phyloP scores from a whole-genome alignment of 1,140 invertebrate species.

The Eurytemora carolleeae region DNA sequence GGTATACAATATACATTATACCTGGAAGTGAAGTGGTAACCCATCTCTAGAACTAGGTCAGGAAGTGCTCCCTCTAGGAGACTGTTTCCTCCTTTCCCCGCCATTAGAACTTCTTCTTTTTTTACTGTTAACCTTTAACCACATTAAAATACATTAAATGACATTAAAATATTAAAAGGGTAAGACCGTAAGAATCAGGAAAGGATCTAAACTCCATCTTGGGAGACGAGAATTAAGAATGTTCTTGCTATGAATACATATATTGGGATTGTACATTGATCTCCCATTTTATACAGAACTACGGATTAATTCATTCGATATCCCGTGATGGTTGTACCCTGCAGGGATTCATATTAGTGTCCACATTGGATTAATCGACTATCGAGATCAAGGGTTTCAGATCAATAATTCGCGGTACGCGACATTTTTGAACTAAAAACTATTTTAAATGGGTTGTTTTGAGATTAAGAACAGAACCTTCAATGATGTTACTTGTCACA shows the following conservation, averaged over 20 bases:
- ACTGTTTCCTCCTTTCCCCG: neutral
- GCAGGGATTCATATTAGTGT: no score
- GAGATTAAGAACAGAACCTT: no score
- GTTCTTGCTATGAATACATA: no score
- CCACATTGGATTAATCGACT: no score
- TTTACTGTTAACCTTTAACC: neutral
- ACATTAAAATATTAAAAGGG: neutral
- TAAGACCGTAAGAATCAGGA: neutral
- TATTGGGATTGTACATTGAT: neutral
- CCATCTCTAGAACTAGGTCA: conserved; percentile 66
- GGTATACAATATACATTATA: no score
- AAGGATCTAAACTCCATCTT: neutral
- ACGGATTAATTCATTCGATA: no score
- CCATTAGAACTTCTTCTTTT: neutral
- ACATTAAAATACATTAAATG: neutral
- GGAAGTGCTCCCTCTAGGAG: conserved; percentile 23
- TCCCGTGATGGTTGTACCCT: no score
- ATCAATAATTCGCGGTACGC: no score
- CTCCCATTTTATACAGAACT: neutral
- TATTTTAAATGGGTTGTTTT: no score
- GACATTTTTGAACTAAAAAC: no score
- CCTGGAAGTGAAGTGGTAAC: conserved; percentile 59
- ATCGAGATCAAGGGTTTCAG: no score
- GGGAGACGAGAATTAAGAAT: neutral
- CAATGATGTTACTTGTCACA: no score